Base-by-base conservation (phyloP, 2,888 invertebrate genomes). In the Eutolmus rufibarbis region DNA sequence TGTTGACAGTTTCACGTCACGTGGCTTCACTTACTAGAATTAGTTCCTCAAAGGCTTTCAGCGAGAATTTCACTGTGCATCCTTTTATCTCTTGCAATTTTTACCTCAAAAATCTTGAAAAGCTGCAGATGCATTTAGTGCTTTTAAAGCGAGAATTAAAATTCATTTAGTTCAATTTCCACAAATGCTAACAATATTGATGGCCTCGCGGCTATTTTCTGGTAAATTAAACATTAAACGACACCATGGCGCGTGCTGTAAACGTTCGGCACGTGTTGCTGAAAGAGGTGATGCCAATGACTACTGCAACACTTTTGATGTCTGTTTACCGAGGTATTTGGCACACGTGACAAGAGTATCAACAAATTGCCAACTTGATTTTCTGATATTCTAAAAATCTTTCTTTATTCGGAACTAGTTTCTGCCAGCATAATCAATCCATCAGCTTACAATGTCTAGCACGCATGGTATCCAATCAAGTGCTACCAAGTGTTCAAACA, bases 131-230 rank as follows among this genome's bases (percentile, higher is more conserved):
- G 19, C 57, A 74, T 34, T 74, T 12, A 9, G 5, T 74, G 14
- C 37, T 76, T 31, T 31, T 14, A 9, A 43, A 78, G 23, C 40
- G 57, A 37, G 51, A 7, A 82, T 28, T 37, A 37, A 57, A 57
- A 57, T 57, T 82, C 66, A 82, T 66, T 37, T 57, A 37, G 5
- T 51, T 86, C 86, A 87, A 77, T 87, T 78, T 87, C 77, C 87
- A 88, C 85, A 85, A 37, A 84, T 51, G 87, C 88, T 87, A 88
- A 89, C 88, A 88, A 88, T 90, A 89, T 90, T 90, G 90, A 90
- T 90, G 89, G 88, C 89, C 90, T 89, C 90, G 90, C 89, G 90
- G 90, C 90, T 90, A 90, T 90, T 90, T 90, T 90, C 90, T 90
- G 90, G 90, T 90, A 89, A 90, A 90, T 90, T 90, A 89, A 89